phyloP scores from a whole-genome alignment of 2,113 vertebrate species.

The Mirounga angustirostris region DNA sequence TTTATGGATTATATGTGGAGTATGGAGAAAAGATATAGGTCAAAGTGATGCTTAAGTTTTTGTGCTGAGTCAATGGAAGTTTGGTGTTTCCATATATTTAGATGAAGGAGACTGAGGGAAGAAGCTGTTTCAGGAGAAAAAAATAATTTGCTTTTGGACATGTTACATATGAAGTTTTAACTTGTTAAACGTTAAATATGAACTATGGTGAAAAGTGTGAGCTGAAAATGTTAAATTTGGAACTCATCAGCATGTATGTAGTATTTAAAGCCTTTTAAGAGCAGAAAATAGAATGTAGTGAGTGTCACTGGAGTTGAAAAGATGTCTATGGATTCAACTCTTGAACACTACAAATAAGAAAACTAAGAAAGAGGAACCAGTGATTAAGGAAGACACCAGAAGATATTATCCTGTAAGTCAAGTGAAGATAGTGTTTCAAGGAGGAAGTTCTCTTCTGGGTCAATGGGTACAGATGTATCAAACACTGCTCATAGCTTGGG shows the following conservation, averaged over 20 bases:
- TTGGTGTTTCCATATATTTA: background rate
- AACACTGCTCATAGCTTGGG: background rate
- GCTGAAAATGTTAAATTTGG: background rate
- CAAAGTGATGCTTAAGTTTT: background rate
- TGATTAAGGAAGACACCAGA: background rate
- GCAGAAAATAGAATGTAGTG: background rate
- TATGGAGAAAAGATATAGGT: background rate
- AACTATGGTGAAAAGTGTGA: background rate
- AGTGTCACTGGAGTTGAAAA: background rate
- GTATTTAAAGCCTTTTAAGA: background rate
- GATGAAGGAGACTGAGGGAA: background rate
- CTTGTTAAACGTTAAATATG: background rate
- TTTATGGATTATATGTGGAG: background rate
- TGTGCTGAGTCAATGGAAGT: background rate
- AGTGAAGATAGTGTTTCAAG: background rate
- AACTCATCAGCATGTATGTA: background rate
- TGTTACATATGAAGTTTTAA: background rate
- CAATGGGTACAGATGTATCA: background rate
- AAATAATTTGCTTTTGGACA: background rate
- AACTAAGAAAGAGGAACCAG: background rate
- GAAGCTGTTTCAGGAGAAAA: background rate
- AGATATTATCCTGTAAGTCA: background rate
- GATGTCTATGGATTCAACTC: background rate
- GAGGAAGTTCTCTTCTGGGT: background rate
- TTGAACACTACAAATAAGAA: background rate